These are phyloP conservation scores for Muscidifurax raptorellus DNA, from an alignment of 1,140 invertebrate genomes.

Conservation along the genomic window DNA sequence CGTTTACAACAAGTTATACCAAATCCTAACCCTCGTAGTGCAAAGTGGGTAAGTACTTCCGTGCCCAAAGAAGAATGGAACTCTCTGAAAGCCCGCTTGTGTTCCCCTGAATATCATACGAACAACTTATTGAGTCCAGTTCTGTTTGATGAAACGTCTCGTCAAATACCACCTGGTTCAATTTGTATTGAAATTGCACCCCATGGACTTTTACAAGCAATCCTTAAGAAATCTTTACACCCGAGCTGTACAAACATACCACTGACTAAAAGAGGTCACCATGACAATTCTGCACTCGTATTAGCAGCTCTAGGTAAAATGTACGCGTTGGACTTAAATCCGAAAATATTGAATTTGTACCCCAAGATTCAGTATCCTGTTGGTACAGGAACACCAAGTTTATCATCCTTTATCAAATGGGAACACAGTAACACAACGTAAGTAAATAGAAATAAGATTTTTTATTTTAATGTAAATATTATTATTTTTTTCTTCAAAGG, in stretches of 20 bases:
- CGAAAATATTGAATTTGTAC: slow-evolving; percentile 77
- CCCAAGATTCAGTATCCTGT: slow-evolving; percentile 81
- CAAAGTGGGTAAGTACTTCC: slow-evolving; percentile 89
- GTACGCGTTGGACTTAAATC: slow-evolving; percentile 77
- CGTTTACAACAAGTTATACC: slow-evolving; percentile 81
- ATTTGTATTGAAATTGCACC: slow-evolving; percentile 85
- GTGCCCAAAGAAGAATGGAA: slow-evolving; percentile 85
- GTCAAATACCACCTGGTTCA: slow-evolving; percentile 84
- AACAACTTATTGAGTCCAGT: slow-evolving; percentile 91
- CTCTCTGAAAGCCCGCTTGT: slow-evolving; percentile 78
- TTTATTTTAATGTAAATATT: too few species aligned
- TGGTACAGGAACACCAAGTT: slow-evolving; percentile 79
- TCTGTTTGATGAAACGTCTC: slow-evolving; percentile 86
- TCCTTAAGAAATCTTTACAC: slow-evolving; percentile 44
- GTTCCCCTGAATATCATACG: slow-evolving; percentile 91
- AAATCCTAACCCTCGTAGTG: slow-evolving; percentile 80
- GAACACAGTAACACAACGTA: slow-evolving; percentile 85
- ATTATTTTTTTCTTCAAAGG: too few species aligned
- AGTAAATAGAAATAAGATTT: slow-evolving; percentile 46
- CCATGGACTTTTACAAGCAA: slow-evolving; percentile 75
- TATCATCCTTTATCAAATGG: slow-evolving; percentile 82
- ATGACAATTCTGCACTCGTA: slow-evolving; percentile 82
- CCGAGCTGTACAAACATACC: slow-evolving; percentile 80
- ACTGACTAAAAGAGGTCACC: slow-evolving; percentile 84
- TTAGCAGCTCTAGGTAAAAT: slow-evolving; percentile 82